A percentile compares a stretch with the other conserved stretches of the same genome.
Evolutionary conservation across 2,797 vertebrate species (phyloP).

Genomic region (Ctenochaetus hawaiiensis): DNA sequence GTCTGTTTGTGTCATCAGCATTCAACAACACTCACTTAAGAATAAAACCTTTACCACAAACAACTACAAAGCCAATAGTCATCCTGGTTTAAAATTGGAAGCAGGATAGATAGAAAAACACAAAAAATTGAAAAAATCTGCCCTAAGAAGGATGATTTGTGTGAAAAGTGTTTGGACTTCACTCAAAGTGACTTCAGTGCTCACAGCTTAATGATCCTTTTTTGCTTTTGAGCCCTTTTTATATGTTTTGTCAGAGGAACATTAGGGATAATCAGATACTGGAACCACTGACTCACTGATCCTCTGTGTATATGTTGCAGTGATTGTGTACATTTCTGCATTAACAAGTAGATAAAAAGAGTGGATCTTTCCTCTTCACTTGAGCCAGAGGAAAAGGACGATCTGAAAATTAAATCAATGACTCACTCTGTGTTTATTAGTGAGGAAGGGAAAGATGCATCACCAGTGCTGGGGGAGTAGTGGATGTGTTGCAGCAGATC

Average conservation of each 20-base stretch:
- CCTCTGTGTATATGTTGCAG: slow-evolving; percentile 15
- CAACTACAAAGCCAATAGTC: slow-evolving; percentile 13
- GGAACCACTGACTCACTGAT: slow-evolving; percentile 29
- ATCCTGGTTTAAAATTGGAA: slow-evolving; percentile 37
- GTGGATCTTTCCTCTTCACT: neutral
- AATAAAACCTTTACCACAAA: slow-evolving; percentile 23
- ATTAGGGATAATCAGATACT: slow-evolving; percentile 23
- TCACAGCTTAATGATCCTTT: slow-evolving; percentile 1
- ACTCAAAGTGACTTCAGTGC: slow-evolving; percentile 28
- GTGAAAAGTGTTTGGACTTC: slow-evolving; percentile 4
- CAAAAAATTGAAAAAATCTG: slow-evolving; percentile 19
- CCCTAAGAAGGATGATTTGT: slow-evolving; percentile 5
- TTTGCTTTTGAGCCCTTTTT: neutral
- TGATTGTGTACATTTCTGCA: slow-evolving; percentile 13
- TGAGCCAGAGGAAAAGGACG: slow-evolving; percentile 4
- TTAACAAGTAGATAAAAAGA: slow-evolving; percentile 34
- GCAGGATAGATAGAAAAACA: slow-evolving; percentile 14
- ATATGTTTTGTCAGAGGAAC: slow-evolving; percentile 16
- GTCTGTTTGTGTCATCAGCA: slow-evolving; percentile 9
- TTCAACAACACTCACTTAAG: slow-evolving; percentile 5
- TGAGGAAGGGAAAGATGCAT: slow-evolving; percentile 14
- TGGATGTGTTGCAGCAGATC: slow-evolving; percentile 5
- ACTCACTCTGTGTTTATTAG: slow-evolving; percentile 41
- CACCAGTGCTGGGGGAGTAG: slow-evolving; percentile 10
- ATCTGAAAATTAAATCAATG: slow-evolving; percentile 35